Evolutionary conservation across 2,888 invertebrate species (phyloP), one percentile per base, ranked within the genome.

Genomic region (Sialis lutaria): DNA sequence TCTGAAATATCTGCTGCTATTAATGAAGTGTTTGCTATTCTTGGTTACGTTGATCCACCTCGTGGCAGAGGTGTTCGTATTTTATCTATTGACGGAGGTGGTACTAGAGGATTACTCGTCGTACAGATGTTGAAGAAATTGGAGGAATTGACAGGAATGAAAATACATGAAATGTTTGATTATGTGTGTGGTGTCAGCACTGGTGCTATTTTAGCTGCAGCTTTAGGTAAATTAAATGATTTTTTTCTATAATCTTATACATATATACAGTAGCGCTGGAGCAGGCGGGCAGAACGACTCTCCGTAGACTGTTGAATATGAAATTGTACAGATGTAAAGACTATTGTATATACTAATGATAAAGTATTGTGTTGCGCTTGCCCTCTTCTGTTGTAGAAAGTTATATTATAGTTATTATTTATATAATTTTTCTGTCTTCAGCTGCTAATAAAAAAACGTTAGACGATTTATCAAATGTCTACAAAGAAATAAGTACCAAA

Each of bases 11-110:
- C 58, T 45, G 60, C 60, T n/a, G 57, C 65, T n/a, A 52, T 63
- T 10, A 58, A 57, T 46, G 63, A 63, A 69, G 79, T 79, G 50
- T 62, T 81, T 60, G 76, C 84, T 1, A 63, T 87, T 49, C 62
- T 88, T 53, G 90, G 90, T 0, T 72, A 83, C 60, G 63, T 73
- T 1, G 75, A 76, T 42, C 79, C 85, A 5, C 69, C 82, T 5
- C 73, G 73, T 48, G 77, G 79, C 1, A 70, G 72, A 32, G 91
- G 92, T 1, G 80, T 91, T 42, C 71, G 82, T 58, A 76, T 93
- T 47, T 69, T 93, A 45, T 71, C 87, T 1, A 83, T 93, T 55
- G 92, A 93, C 67, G 93, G 93, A 3, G 92, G 93, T 40, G 92
- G 92, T 43, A 81, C 87, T 50, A 74, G 90, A 50, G 91, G 91